Conservation (phyloP, 2,113 vertebrate genomes). For the Lepisosteus oculatus region DNA sequence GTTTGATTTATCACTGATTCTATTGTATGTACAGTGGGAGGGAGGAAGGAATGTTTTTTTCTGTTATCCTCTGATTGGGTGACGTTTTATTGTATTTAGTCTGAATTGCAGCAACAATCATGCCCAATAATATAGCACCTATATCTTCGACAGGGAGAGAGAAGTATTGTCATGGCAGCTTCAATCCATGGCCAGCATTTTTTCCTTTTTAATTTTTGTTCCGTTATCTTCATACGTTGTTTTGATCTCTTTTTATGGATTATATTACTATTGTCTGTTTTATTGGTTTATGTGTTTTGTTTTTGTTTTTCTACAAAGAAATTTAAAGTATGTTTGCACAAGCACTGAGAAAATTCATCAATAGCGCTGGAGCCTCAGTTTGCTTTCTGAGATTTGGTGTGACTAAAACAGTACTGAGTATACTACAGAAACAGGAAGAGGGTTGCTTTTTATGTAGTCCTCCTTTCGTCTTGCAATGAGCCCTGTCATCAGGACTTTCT, state of each 20-base stretch:
- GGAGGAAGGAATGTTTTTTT: conserved; percentile 49
- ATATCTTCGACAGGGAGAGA: conserved; percentile 58
- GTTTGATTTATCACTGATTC: conserved; percentile 73
- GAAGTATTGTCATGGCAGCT: conserved; percentile 66
- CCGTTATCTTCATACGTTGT: conserved; percentile 51
- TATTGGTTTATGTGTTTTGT: background rate
- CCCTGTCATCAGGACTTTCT: background rate
- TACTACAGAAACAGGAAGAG: background rate
- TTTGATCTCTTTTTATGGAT: conserved; percentile 50
- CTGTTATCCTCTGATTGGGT: conserved; percentile 31
- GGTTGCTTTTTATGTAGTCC: background rate
- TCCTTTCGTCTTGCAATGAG: background rate
- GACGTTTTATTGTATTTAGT: conserved; percentile 61
- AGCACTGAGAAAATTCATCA: background rate
- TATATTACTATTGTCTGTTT: conserved; percentile 59
- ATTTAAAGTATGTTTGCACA: background rate
- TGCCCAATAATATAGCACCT: conserved; percentile 55
- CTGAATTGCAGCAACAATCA: conserved; percentile 66
- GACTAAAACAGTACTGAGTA: background rate
- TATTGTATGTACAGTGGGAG: conserved; percentile 52
- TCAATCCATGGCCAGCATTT: conserved; percentile 2
- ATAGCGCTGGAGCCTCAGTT: background rate
- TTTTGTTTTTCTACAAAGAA: background rate
- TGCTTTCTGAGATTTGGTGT: conserved; percentile 3
- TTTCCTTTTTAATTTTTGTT: conserved; percentile 24